Base-by-base conservation (phyloP, 1,140 invertebrate species). In the Uloborus diversus region DNA sequence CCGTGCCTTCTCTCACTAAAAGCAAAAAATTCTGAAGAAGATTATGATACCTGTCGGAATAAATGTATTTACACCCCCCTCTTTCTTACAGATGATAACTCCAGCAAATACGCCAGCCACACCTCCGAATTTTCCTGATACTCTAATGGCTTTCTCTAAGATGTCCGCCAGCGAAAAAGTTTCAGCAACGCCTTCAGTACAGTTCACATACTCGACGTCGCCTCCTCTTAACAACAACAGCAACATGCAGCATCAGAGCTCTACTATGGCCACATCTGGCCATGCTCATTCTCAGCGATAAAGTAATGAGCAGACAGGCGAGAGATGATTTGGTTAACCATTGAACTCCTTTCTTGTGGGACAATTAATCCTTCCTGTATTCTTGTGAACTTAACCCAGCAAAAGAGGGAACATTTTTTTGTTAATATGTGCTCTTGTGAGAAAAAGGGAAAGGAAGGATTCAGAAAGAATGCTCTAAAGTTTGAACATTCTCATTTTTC, bases 21-120 rank as follows among this genome's bases (percentile, higher is more conserved):
- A n/a, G n/a, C n/a, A n/a, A n/a, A n/a, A n/a, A n/a, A n/a, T n/a
- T n/a, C n/a, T n/a, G n/a, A n/a, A n/a, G n/a, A n/a, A n/a, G n/a
- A n/a, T n/a, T n/a, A n/a, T n/a, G n/a, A n/a, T n/a, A n/a, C n/a
- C n/a, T n/a, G n/a, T n/a, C n/a, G n/a, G n/a, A n/a, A n/a, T n/a
- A n/a, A n/a, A n/a, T n/a, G n/a, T n/a, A n/a, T n/a, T n/a, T n/a
- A n/a, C n/a, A n/a, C n/a, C n/a, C n/a, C n/a, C n/a, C n/a, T n/a
- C n/a, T n/a, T n/a, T 84, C 85, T 49, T 84, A 87, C 85, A 91
- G 88, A 85, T 88, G 81, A 88, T 87, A 80, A 94, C 94, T 53
- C 94, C 94, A 3, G 94, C 94, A 83, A 96, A 96, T 85, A 96
- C 94, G 42, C 94, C 94, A 56, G 94, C 94, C 23, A 96, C 94